Evolutionary conservation across 2,888 invertebrate genomes (phyloP), one percentile per base, ranked within the genome.

Genomic region (Drosophila picticornis): DNA sequence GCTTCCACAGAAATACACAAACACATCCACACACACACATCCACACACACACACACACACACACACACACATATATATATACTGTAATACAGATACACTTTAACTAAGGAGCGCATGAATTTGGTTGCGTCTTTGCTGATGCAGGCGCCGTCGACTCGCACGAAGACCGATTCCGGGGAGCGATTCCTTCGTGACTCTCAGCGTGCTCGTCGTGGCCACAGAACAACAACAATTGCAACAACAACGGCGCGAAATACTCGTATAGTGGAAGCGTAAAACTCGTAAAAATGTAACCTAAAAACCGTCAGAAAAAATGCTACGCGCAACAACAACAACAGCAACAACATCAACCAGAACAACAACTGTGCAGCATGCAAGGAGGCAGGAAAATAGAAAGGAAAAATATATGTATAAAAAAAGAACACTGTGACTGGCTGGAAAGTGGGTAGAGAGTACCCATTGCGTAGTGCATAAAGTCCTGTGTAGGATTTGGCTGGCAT

Each of bases 221-320:
- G 67, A 77, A 68, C 68, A 82, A 66, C 61, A 72, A 73, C 63
- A 68, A 63, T 46, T 70, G 52, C 52, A 46, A 52, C 52, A 78
- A 76, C 63, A 67, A 46, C 76, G 56, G 80, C 76, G 81, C 80
- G 77, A 78, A 78, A 78, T 80, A 76, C 70, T 75, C 77, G 71
- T 66, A 77, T 63, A 76, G 78, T 79, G 81, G 73, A 86, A 80
- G 86, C 67, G 77, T 73, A 73, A 81, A 81, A 85, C 81, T 90
- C 88, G 91, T 91, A 91, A 90, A 90, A 91, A 88, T 90, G 83
- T 91, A 91, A 91, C 91, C 91, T 91, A 91, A 91, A 91, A 91
- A 91, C 90, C 82, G 78, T 82, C 90, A 82, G 91, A 91, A 91
- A 91, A 91, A 91, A 91, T 89, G 80, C 77, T 71, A 50, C 73